Evolutionary conservation across 2,888 invertebrate species (phyloP).

Genomic region (Chrysotoxum bicinctum): DNA sequence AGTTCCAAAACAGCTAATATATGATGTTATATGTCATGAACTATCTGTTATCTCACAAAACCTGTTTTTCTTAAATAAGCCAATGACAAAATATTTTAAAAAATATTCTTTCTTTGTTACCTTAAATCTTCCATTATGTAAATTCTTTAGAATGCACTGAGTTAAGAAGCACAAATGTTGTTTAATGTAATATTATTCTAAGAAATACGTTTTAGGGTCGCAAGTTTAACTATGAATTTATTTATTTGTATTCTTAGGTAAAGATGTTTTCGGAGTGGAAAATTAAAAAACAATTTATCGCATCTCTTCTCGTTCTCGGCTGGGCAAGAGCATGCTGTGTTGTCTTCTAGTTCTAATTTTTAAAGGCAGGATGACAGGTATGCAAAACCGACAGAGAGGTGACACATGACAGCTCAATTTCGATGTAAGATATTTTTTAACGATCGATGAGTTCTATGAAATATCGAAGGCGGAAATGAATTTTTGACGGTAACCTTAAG

Average conservation of each 20-base stretch:
- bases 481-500: not conserved
- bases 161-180: not conserved
- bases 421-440: not conserved
- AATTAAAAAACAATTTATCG: slow-evolving; percentile 75
- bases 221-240: not conserved
- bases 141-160: slow-evolving; percentile 27
- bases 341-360: too few relatives aligned
- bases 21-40: slow-evolving; percentile 18
- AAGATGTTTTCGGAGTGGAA: slow-evolving; percentile 48
- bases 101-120: slow-evolving; percentile 43
- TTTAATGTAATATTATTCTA: not conserved
- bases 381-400: slow-evolving; percentile 39
- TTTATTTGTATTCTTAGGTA: slow-evolving; percentile 4
- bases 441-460: slow-evolving; percentile 1
- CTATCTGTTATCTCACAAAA: not conserved
- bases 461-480: not conserved
- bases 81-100: slow-evolving; percentile 22
- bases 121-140: slow-evolving; percentile 70
- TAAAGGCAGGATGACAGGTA: slow-evolving; percentile 19
- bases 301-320: slow-evolving; percentile 45
- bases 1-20: slow-evolving; percentile 12
- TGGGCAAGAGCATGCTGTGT: slow-evolving; percentile 64
- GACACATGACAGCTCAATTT: slow-evolving; percentile 27
- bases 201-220: not conserved
- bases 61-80: not conserved